phyloP scores from a whole-genome alignment of 2,797 vertebrate genomes.

The Erethizon dorsatum region DNA sequence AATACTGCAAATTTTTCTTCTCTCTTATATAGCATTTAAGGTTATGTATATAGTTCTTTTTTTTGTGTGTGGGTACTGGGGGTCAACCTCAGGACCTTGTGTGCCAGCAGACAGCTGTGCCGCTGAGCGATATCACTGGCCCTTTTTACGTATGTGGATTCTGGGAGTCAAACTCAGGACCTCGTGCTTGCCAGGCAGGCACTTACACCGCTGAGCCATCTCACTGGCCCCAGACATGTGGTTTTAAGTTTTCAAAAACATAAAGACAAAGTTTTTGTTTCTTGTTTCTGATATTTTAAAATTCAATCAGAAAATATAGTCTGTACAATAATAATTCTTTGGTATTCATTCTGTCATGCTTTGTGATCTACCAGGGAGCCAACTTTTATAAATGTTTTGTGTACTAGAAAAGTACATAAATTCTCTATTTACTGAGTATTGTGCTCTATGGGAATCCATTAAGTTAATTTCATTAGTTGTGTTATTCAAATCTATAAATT shows the following conservation, averaged over 20 bases:
- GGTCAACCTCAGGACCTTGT: too few species aligned
- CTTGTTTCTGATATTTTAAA: not conserved
- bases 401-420: not conserved
- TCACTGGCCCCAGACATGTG: too few species aligned
- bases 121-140: too few species aligned
- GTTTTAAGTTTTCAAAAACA: not conserved
- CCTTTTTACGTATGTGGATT: too few species aligned
- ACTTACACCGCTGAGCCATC: too few species aligned
- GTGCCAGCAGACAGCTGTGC: too few species aligned
- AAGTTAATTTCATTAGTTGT: not conserved
- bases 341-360: not conserved
- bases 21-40: not conserved
- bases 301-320: not conserved
- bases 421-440: not conserved
- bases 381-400: not conserved
- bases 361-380: not conserved
- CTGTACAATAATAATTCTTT: not conserved
- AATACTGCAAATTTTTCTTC: not conserved
- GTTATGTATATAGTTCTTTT: not conserved
- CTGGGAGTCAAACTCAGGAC: too few species aligned
- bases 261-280: not conserved
- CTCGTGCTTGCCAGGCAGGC: too few species aligned
- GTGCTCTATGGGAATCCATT: not conserved
- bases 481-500: not conserved
- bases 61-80: too few species aligned